Percentiles rank a stretch among this genome's conserved stretches.
These are phyloP conservation scores for Himantopus leucocephalus DNA, from an alignment of 2,113 vertebrate genomes.

Conservation along the genomic window DNA sequence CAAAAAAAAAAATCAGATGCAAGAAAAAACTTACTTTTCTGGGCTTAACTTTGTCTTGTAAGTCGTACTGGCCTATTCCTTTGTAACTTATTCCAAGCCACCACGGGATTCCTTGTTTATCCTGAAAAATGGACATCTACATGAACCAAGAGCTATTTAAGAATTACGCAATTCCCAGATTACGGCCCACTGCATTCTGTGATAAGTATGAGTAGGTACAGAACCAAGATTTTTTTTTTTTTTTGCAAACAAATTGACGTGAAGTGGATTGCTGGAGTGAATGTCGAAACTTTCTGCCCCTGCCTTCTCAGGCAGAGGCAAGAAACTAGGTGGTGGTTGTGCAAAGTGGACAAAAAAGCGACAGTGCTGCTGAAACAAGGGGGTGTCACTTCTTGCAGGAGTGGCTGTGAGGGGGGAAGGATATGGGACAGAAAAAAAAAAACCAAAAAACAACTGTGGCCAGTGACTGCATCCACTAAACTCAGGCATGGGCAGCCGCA, in stretches of 20 bases:
- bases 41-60: conserved; percentile 95
- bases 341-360: not conserved
- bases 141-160: not conserved
- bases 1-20: not conserved
- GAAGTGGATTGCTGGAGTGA: conserved; percentile 1
- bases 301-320: not conserved
- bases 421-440: not conserved
- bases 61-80: conserved; percentile 95
- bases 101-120: conserved; percentile 98
- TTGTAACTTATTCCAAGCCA: conserved; percentile 98
- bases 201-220: conserved; percentile 8
- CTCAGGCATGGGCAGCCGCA: not conserved
- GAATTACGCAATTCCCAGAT: not conserved
- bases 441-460: not conserved
- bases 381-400: not conserved
- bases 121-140: conserved; percentile 75
- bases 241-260: conserved; percentile 13
- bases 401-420: not conserved
- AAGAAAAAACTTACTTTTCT: conserved; percentile 82
- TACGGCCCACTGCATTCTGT: not conserved
- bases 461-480: not conserved
- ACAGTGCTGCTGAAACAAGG: not conserved
- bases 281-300: not conserved
- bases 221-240: not conserved
- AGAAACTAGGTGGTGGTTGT: not conserved